Percentiles rank a stretch among this genome's conserved stretches.
phyloP scores from a whole-genome alignment of 2,797 vertebrate species.

The Coregonus ussuriensis region DNA sequence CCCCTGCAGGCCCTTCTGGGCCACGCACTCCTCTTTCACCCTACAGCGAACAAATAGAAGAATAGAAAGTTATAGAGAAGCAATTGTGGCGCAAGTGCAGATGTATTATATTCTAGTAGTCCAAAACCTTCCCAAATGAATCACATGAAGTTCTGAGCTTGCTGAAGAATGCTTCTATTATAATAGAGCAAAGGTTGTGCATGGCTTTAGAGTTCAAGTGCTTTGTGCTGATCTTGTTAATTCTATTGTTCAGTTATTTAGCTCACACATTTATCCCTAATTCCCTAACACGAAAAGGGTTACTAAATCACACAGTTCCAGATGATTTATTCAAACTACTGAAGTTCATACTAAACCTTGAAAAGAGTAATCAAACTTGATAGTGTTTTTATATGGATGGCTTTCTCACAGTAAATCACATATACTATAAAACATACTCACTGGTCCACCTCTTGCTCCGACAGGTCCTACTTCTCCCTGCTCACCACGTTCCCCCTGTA shows the following conservation, averaged over 20 bases:
- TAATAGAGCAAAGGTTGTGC: no score
- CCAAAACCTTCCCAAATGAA: background rate
- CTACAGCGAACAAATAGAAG: slow-evolving; percentile 60
- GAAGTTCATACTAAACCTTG: background rate
- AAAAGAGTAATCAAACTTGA: no score
- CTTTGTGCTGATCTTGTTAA: background rate
- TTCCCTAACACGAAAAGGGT: no score
- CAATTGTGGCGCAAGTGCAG: no score
- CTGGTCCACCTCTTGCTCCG: slow-evolving; percentile 86
- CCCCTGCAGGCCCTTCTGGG: slow-evolving; percentile 79
- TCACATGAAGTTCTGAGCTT: background rate
- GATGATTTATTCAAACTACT: background rate
- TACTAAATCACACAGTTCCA: background rate
- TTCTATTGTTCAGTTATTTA: background rate
- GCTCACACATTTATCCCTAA: no score
- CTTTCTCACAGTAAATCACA: background rate
- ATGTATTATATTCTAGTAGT: no score
- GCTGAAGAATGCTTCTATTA: no score
- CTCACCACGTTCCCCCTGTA: slow-evolving; percentile 88
- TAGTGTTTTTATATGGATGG: background rate
- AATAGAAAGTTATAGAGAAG: slow-evolving; percentile 10
- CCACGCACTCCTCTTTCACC: slow-evolving; percentile 85
- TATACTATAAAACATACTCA: slow-evolving; percentile 73
- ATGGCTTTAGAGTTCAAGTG: background rate
- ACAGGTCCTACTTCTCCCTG: slow-evolving; percentile 87